A percentile compares a stretch with the other conserved stretches of the same genome.
phyloP scores from a whole-genome alignment of 2,888 invertebrate genomes.

The Athalia rosae region DNA sequence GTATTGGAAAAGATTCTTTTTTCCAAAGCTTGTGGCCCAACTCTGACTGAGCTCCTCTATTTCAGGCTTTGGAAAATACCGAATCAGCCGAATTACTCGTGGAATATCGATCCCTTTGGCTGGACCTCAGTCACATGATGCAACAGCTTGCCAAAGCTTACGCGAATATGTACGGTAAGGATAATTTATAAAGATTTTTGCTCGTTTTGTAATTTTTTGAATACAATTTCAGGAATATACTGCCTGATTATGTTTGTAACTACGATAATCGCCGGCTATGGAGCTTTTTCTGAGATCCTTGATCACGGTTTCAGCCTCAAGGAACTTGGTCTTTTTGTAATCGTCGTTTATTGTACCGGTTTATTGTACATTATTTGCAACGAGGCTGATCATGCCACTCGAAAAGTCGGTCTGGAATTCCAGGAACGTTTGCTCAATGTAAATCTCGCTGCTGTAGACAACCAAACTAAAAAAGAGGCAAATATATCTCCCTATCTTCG shows the following conservation, averaged over 20 bases:
- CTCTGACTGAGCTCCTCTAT: neutral
- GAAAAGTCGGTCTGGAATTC: conserved; percentile 79
- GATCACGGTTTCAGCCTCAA: conserved; percentile 84
- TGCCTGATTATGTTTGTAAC: conserved; percentile 84
- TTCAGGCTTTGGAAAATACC: conserved; percentile 77
- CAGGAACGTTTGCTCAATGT: conserved; percentile 81
- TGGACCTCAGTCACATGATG: conserved; percentile 86
- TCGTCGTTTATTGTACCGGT: conserved; percentile 83
- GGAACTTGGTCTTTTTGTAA: conserved; percentile 82
- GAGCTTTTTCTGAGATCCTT: conserved; percentile 82
- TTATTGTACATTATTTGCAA: conserved; percentile 84
- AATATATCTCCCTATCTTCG: neutral
- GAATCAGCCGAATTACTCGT: conserved; percentile 81
- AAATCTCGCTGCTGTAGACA: conserved; percentile 80
- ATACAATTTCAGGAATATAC: conserved; percentile 75
- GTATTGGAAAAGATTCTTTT: conserved; percentile 7
- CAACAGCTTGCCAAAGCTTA: conserved; percentile 84
- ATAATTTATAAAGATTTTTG: neutral
- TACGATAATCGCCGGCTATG: conserved; percentile 83
- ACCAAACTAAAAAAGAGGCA: conserved; percentile 81
- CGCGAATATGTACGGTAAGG: conserved; percentile 81
- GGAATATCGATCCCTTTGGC: conserved; percentile 82
- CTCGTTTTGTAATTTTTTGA: neutral
- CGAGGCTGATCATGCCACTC: conserved; percentile 82
- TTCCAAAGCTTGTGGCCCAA: neutral